A percentile compares a stretch with the other conserved stretches of the same genome.
Evolutionary conservation across 2,888 invertebrate species (phyloP).

Genomic region (Lucinisca nassula): DNA sequence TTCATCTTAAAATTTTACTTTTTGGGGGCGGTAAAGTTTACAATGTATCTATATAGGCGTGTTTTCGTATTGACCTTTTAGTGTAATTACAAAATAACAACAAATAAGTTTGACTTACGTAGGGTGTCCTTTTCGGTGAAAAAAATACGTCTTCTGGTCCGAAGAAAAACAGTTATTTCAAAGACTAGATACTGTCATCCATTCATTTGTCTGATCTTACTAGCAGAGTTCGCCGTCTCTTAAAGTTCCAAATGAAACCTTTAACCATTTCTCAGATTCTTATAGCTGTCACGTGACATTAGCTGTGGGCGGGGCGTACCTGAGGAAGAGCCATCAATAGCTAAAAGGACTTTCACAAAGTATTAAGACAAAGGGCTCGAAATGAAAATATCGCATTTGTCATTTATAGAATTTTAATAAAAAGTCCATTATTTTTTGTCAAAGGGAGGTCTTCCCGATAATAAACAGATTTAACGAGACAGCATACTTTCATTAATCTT

Average conservation of each 20-base stretch:
- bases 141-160: neutral
- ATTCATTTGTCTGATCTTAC: neutral
- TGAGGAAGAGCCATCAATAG: neutral
- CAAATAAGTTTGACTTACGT: neutral
- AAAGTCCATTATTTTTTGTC: constrained; percentile 17
- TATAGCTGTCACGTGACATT: neutral
- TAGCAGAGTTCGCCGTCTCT: neutral
- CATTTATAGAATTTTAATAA: constrained; percentile 8
- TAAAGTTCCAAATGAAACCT: neutral
- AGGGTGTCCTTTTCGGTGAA: neutral
- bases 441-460: constrained; percentile 2
- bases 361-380: neutral
- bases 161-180: neutral
- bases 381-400: constrained; percentile 19
- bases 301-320: neutral
- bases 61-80: too few relatives aligned
- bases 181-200: constrained; percentile 2
- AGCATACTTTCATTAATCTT: constrained; percentile 5
- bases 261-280: neutral
- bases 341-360: neutral
- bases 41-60: too few relatives aligned
- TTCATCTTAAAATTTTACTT: too few relatives aligned
- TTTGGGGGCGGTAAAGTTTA: too few relatives aligned
- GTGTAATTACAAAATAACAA: neutral
- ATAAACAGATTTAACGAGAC: constrained; percentile 12